Base-by-base conservation (phyloP, 2,888 invertebrate genomes). In the Hypercompe scribonia region DNA sequence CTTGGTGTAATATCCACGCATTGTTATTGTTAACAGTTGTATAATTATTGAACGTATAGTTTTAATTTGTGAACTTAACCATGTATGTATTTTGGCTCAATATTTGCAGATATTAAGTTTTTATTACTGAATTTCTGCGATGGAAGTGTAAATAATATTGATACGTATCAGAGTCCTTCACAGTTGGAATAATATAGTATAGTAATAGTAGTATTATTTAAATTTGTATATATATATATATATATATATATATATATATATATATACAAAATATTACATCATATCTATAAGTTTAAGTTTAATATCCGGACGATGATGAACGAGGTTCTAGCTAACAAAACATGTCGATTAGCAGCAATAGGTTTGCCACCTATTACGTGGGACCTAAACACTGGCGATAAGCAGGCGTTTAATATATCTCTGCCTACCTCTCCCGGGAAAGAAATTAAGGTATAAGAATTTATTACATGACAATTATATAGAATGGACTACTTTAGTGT, bases 11-110 rank as follows among this genome's bases (percentile, higher is more conserved):
- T 81, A 77, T 78, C 72, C 75, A 61, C 76, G 71, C 34, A 72
- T 73, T 61, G 71, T 36, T 77, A 79, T 77, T 74, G 71, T 73
- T 64, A 76, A 63, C 54, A 80, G 68, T 77, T 61, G 72, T 75
- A 74, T 71, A 76, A 77, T 78, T 76, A 81, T 79, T 61, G 72
- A 54, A 58, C 71, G 34, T 71, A 70, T 81, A 78, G 78, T 81
- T 76, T 58, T 76, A 73, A 78, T 78, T 78, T 77, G 77, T 80
- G 73, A 73, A 79, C 76, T 75, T 75, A 77, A 83, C 73, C 71
- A 65, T 70, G 36, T 75, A 70, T 64, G 70, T 78, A 78, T 76
- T 81, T 78, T 70, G 68, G 67, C 70, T 71, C 73, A 68, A 61
- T 75, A 68, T 71, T 72, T 39, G 69, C 70, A 73, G 65, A 73